Percentiles rank a stretch among this genome's conserved stretches.
These are phyloP conservation scores for Halcyon badia DNA, from an alignment of 2,797 vertebrate genomes.

Conservation along the genomic window DNA sequence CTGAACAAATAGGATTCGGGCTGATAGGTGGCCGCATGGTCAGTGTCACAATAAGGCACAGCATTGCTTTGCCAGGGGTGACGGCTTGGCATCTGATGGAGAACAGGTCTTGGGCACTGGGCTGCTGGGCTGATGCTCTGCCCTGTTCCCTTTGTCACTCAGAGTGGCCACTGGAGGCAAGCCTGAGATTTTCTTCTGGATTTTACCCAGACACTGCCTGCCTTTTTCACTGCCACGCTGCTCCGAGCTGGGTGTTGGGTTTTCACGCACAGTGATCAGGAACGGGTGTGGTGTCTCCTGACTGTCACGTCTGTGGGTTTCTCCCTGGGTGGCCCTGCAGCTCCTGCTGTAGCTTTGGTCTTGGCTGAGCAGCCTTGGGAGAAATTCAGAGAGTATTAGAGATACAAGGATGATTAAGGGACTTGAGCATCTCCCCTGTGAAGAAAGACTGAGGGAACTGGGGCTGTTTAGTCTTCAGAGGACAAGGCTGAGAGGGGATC, in stretches of 20 bases:
- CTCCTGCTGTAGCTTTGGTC: neutral
- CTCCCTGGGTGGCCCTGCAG: neutral
- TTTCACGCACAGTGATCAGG: neutral
- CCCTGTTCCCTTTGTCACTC: neutral
- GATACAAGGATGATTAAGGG: too few relatives aligned
- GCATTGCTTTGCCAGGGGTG: neutral
- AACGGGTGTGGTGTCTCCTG: neutral
- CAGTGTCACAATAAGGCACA: neutral
- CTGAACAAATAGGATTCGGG: neutral
- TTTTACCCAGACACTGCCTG: neutral
- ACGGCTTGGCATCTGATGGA: neutral
- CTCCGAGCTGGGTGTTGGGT: neutral
- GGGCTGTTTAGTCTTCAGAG: too few relatives aligned
- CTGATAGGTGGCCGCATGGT: neutral
- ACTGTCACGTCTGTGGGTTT: neutral
- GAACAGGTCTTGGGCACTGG: neutral
- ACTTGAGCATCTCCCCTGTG: too few relatives aligned
- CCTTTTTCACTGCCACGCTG: rapidly evolving
- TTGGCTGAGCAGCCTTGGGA: neutral
- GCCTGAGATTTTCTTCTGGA: neutral
- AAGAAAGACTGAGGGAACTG: too few relatives aligned
- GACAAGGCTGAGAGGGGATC: too few relatives aligned
- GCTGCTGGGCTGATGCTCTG: neutral
- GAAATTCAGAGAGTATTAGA: neutral
- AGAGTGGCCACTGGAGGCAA: neutral